Evolutionary conservation across 2,113 vertebrate species (phyloP), one percentile per base, ranked within the genome.

Genomic region (Ahaetulla prasina): DNA sequence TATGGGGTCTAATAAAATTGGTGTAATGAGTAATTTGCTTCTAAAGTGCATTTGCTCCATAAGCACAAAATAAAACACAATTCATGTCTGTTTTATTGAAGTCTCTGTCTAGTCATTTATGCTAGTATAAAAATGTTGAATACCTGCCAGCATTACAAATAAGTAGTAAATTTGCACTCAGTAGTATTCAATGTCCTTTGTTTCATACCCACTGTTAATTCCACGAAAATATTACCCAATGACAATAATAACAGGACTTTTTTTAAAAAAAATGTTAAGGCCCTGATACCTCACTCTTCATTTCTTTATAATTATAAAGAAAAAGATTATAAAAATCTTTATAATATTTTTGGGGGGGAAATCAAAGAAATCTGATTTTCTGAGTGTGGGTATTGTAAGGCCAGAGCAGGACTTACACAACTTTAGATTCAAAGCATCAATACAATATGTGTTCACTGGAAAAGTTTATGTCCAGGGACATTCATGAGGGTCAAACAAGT

Each of bases 21-120:
- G 93, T 87, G 14, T 90, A 94, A 68, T 90, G 94, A 96, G 94
- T 91, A 92, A 55, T 92, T 89, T 57, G 80, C 55, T 91, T 94
- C 93, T 85, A 93, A 94, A 94, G 86, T 92, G 45, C 86, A 93
- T 89, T 88, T 95, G 91, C 45, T 93, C 85, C 85, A 60, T 93
- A 18, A 60, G 55, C 43, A 43, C 93, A 90, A 90, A 87, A 89
- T 80, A 93, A 94, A 91, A 53, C 68, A 93, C 47, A 93, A 92
- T 23, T 54, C 57, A 27, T 63, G 84, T 54, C 91, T 89, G 25
- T 74, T 95, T 93, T 91, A 60, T 89, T 90, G n/a, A 27, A 57
- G 53, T 54, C 11, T 45, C 87, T 91, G 74, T 4, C 12, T 60
- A 45, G n/a, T 91, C 45, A 85, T 85, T 93, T 91, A 89, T n/a